Evolutionary conservation across 2,888 invertebrate species (phyloP).

Genomic region (Latrodectus elegans): DNA sequence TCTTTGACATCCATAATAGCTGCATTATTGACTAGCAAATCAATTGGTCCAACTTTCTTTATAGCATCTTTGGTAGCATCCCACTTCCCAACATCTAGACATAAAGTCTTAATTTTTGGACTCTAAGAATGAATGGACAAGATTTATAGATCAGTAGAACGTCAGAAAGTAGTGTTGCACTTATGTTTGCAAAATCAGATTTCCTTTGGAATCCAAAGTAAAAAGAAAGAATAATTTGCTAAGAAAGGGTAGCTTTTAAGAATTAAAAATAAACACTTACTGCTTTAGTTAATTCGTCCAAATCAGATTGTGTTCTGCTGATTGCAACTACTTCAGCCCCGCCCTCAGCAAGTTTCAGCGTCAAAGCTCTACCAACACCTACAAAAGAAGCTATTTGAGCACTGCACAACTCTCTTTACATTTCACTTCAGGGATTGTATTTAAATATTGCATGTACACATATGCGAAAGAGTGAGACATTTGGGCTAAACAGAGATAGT

Average conservation of each 20-base stretch:
- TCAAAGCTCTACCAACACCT: constrained; percentile 84
- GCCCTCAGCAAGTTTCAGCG: constrained; percentile 81
- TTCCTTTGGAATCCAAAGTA: no score
- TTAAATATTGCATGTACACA: no score
- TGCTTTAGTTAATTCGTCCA: constrained; percentile 80
- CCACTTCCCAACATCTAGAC: constrained; percentile 86
- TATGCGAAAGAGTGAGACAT: no score
- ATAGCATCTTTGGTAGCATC: constrained; percentile 81
- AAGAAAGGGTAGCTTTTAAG: no score
- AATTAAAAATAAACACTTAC: constrained; percentile 36
- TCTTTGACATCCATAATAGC: constrained; percentile 83
- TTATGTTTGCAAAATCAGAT: no score
- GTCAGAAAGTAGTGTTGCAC: no score
- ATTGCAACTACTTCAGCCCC: constrained; percentile 87
- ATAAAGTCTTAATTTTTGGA: constrained; percentile 77
- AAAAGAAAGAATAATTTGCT: no score
- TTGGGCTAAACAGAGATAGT: no score
- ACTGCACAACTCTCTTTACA: background rate
- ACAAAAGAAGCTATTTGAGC: background rate
- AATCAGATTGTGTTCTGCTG: constrained; percentile 81
- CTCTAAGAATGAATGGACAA: constrained; percentile 1
- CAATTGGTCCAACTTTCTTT: constrained; percentile 81
- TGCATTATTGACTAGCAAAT: constrained; percentile 93
- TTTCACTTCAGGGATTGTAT: no score
- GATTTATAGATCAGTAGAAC: no score